Conservation (phyloP, 2,113 vertebrate species). For the Mobula hypostoma region DNA sequence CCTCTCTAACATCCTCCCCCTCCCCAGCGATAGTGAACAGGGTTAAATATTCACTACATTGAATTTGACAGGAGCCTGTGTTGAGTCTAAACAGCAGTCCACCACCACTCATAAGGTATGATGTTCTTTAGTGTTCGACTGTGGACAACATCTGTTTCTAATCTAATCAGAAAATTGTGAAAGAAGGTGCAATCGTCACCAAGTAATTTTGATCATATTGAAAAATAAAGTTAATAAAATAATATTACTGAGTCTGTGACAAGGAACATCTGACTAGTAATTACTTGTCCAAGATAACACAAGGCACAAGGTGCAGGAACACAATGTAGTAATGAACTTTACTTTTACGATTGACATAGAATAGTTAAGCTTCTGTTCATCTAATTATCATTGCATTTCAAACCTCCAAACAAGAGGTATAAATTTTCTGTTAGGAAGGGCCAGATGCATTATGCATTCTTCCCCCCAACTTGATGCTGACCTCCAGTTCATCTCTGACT, state of each 20-base stretch:
- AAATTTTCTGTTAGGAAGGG: too few relatives aligned
- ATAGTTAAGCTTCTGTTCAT: background rate
- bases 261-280: conserved; percentile 4
- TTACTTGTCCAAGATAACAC: background rate
- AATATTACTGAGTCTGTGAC: background rate
- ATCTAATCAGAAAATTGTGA: background rate
- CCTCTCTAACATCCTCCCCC: background rate
- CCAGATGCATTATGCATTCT: too few relatives aligned
- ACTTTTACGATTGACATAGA: background rate
- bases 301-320: background rate
- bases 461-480: too few relatives aligned
- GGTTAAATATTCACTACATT: background rate
- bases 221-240: conserved; percentile 5
- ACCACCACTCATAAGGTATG: background rate
- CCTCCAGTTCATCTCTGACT: too few relatives aligned
- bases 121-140: background rate
- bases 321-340: background rate
- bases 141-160: conserved; percentile 7
- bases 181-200: background rate
- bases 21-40: background rate
- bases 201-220: background rate
- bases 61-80: background rate
- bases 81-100: background rate
- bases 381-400: too few relatives aligned
- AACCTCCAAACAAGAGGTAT: too few relatives aligned